Conservation (phyloP, 2,888 invertebrate genomes). For the Athetis lepigone region DNA sequence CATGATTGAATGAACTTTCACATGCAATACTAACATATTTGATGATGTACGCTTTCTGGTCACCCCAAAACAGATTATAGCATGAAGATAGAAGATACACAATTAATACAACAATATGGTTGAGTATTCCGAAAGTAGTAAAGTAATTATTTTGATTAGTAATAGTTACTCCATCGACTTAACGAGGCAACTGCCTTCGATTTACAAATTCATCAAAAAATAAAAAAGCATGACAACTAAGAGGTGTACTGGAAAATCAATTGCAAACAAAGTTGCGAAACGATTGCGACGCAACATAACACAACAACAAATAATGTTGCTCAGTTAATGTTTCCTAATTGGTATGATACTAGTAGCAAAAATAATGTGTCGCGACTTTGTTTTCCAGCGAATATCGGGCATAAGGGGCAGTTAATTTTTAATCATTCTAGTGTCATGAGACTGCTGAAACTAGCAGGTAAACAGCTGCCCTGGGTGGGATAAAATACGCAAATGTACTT, state of each 20-base stretch:
- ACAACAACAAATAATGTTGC: background rate
- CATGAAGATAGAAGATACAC: conserved; percentile 55
- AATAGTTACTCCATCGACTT: background rate
- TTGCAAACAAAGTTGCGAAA: background rate
- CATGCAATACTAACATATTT: conserved; percentile 58
- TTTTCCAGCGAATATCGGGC: too few species aligned
- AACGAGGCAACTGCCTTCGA: background rate
- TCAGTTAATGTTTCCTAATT: background rate
- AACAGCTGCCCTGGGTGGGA: too few species aligned
- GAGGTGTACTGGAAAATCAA: too few species aligned
- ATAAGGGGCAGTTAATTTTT: too few species aligned
- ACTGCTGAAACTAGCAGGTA: too few species aligned
- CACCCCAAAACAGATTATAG: conserved; percentile 53
- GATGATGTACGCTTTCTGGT: conserved; percentile 49
- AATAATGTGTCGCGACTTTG: too few species aligned
- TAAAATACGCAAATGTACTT: too few species aligned
- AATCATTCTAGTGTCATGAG: too few species aligned
- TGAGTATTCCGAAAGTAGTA: background rate
- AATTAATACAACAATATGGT: conserved; percentile 37
- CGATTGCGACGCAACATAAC: too few species aligned
- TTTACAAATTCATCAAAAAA: background rate
- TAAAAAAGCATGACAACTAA: too few species aligned
- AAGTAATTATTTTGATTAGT: background rate
- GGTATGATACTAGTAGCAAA: too few species aligned
- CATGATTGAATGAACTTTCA: conserved; percentile 30